Percentiles rank a stretch among this genome's conserved stretches.
phyloP scores from a whole-genome alignment of 2,888 invertebrate genomes.

The Cremastinae sp. region DNA sequence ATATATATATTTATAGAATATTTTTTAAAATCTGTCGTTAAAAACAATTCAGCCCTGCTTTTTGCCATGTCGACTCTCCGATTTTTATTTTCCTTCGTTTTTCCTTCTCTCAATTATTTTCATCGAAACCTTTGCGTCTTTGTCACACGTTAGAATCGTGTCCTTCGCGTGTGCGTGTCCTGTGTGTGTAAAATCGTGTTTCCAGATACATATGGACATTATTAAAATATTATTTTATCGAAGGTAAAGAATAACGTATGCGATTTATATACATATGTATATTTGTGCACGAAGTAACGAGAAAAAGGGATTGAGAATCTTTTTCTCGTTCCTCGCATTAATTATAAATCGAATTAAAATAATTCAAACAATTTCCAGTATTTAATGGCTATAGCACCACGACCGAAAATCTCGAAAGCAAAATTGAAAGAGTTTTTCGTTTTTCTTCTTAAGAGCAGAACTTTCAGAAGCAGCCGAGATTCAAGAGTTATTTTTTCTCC shows the following conservation, averaged over 20 bases:
- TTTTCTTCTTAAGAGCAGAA: not conserved
- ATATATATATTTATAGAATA: constrained; percentile 69
- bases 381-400: constrained; percentile 70
- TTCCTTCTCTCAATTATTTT: not conserved
- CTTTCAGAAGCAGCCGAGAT: not conserved
- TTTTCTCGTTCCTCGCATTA: constrained; percentile 27
- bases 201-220: constrained; percentile 55
- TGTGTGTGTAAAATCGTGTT: constrained; percentile 29
- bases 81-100: constrained; percentile 59
- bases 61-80: constrained; percentile 62
- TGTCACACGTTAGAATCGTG: constrained; percentile 39
- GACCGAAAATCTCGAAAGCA: constrained; percentile 67
- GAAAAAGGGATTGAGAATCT: constrained; percentile 36
- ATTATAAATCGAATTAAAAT: constrained; percentile 33
- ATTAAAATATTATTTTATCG: constrained; percentile 34
- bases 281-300: not conserved
- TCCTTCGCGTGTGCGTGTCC: constrained; percentile 56
- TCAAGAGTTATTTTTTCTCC: constrained; percentile 32
- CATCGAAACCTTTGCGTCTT: constrained; percentile 53
- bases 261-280: constrained; percentile 43
- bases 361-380: constrained; percentile 65
- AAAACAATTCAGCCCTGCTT: constrained; percentile 69
- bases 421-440: constrained; percentile 10
- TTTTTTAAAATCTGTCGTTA: constrained; percentile 59
- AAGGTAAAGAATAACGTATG: constrained; percentile 10